Evolutionary conservation across 2,113 vertebrate species (phyloP), one percentile per base, ranked within the genome.

Genomic region (Platichthys stellatus): DNA sequence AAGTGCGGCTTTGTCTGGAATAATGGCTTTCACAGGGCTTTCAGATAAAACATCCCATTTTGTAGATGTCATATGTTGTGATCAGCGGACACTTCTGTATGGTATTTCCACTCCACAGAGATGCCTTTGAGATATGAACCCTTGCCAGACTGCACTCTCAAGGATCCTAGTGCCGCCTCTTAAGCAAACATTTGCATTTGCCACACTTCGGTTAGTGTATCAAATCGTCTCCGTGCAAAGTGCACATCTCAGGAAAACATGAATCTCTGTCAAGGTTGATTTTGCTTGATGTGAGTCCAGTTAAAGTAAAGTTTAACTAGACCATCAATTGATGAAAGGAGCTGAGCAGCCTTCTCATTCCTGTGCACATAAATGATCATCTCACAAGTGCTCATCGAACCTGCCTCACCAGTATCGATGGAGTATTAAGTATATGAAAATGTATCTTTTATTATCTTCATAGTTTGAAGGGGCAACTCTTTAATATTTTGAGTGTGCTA

Each of bases 21-120:
- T 87, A 87, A 83, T 77, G 69, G 78, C 74, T 85, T 89, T 71
- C 49, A 58, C 43, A 3, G 73, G 4, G 53, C 54, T 17, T 51
- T 69, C 56, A 76, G 69, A 88, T 87, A 88, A 86, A 83, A 76
- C 82, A 78, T 86, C 71, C 88, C 72, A 85, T 85, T 86, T 87
- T 78, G 81, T 59, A 71, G 40, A 87, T 90, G 85, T 89, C 82
- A 78, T 56, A 72, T 62, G 69, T 76, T 83, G 74, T 83, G 82
- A 89, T 86, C 78, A 84, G 78, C 62, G 31, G n/a, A 70, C 11
- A 43, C 40, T 43, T 43, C 57, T 62, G 60, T 64, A n/a, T 47
- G 24, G 45, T 69, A 61, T 86, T 81, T 81, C 69, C 67, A 75
- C 40, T 59, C 57, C 72, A 14, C 54, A 51, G 69, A 80, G 77